These are phyloP conservation scores for Eupithecia insigniata DNA, from an alignment of 2,888 invertebrate genomes.

Conservation along the genomic window DNA sequence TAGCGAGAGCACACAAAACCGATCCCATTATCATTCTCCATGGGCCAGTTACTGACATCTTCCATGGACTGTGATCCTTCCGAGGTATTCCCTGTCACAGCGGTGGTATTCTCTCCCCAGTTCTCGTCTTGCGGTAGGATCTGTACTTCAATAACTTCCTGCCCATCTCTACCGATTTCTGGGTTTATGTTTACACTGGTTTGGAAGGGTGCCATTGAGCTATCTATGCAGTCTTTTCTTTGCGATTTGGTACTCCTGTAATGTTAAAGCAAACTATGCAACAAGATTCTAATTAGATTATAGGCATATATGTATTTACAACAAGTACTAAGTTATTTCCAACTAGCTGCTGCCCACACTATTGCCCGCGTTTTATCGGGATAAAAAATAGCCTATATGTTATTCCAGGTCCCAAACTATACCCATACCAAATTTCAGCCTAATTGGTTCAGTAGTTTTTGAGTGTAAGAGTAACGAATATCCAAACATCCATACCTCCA, in stretches of 20 bases:
- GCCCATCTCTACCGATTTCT: constrained; percentile 90
- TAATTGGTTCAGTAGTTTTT: too few relatives aligned
- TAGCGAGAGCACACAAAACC: constrained; percentile 92
- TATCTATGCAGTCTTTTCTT: constrained; percentile 85
- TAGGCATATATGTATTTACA: neutral
- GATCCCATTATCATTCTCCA: constrained; percentile 88
- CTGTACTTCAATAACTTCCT: constrained; percentile 97
- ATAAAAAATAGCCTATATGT: too few relatives aligned
- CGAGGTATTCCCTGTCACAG: constrained; percentile 97
- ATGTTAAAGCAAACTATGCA: constrained; percentile 33
- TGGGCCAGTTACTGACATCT: constrained; percentile 93
- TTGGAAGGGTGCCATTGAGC: constrained; percentile 93
- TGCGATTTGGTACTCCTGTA: constrained; percentile 87
- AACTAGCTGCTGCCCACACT: too few relatives aligned
- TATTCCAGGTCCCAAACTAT: too few relatives aligned
- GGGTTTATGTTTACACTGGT: constrained; percentile 92
- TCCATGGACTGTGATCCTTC: constrained; percentile 97
- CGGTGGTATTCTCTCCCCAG: constrained; percentile 99
- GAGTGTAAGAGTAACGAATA: too few relatives aligned
- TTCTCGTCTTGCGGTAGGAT: constrained; percentile 98
- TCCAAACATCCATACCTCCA: too few relatives aligned
- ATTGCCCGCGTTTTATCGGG: too few relatives aligned
- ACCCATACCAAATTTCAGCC: too few relatives aligned
- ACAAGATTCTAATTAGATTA: constrained; percentile 27
- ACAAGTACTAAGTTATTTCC: too few relatives aligned